Percentiles rank a stretch among this genome's conserved stretches.
Conservation (phyloP, 2,888 invertebrate genomes). For the Harpalus rubripes region DNA sequence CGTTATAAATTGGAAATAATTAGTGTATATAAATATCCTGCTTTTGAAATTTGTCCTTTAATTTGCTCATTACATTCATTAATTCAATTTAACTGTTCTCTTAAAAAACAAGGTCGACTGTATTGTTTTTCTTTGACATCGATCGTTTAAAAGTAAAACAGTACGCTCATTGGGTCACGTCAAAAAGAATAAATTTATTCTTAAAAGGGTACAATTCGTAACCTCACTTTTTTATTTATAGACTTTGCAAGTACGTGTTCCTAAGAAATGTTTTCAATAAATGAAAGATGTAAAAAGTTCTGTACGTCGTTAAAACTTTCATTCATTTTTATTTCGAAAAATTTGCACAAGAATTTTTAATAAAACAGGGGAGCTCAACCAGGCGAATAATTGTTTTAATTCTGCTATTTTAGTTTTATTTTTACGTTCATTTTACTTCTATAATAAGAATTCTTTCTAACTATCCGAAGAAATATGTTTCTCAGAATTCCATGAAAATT, state of each 20-base stretch:
- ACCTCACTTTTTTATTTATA: constrained; percentile 22
- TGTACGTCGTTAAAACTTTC: constrained; percentile 55
- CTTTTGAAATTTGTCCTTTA: too few species aligned
- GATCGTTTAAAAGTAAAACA: too few species aligned
- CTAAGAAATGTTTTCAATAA: constrained; percentile 25
- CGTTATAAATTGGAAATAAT: too few species aligned
- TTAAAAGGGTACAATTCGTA: not conserved
- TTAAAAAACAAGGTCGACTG: too few species aligned
- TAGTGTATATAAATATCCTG: too few species aligned
- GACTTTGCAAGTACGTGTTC: not conserved
- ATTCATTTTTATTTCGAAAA: constrained; percentile 45
- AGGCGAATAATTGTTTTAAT: constrained; percentile 45
- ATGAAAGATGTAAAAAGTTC: constrained; percentile 20
- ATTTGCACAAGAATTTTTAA: constrained; percentile 57
- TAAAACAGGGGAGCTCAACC: constrained; percentile 42
- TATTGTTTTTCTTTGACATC: too few species aligned
- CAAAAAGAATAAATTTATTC: constrained; percentile 4
- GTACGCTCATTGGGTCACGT: not conserved
- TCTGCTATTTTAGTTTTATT: constrained; percentile 32
- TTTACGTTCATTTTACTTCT: constrained; percentile 6
- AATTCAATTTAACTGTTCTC: too few species aligned
- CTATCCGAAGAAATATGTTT: not conserved
- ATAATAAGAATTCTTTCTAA: not conserved
- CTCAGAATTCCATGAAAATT: not conserved
- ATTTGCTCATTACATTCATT: too few species aligned